Evolutionary conservation across 2,888 invertebrate genomes (phyloP).

Genomic region (Acanthosepion esculentum): DNA sequence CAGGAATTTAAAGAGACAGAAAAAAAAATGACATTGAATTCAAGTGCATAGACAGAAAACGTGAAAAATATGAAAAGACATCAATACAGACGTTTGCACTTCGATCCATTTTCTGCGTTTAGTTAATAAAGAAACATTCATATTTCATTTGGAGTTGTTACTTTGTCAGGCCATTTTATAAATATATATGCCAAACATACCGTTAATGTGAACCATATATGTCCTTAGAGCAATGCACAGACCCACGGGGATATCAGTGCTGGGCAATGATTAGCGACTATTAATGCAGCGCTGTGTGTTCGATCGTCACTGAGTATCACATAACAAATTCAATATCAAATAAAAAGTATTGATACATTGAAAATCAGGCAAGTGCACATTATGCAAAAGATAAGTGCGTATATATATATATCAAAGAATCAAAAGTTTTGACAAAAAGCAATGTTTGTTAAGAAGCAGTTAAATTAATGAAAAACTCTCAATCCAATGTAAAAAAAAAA

Average conservation of each 20-base stretch:
- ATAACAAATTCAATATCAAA: too few relatives aligned
- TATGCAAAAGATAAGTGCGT: too few relatives aligned
- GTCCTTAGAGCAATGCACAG: neutral
- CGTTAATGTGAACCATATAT: neutral
- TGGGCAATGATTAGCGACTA: too few relatives aligned
- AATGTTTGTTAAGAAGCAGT: too few relatives aligned
- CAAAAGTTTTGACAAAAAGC: too few relatives aligned
- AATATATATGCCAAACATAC: neutral
- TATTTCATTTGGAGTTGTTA: neutral
- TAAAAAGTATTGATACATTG: too few relatives aligned
- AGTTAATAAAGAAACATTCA: constrained; percentile 35
- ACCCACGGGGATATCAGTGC: neutral
- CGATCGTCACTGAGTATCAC: too few relatives aligned
- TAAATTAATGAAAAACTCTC: too few relatives aligned
- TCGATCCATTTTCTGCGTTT: neutral
- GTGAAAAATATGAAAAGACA: neutral
- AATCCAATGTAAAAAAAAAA: too few relatives aligned
- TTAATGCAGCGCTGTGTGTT: too few relatives aligned
- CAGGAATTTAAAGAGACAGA: neutral
- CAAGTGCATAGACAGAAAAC: neutral
- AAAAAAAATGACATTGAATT: neutral
- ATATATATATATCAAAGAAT: too few relatives aligned
- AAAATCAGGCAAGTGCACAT: too few relatives aligned
- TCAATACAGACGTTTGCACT: neutral
- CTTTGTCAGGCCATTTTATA: neutral